Evolutionary conservation across 2,797 vertebrate genomes (phyloP), one percentile per base, ranked within the genome.

Genomic region (Enteromius paludinosus): DNA sequence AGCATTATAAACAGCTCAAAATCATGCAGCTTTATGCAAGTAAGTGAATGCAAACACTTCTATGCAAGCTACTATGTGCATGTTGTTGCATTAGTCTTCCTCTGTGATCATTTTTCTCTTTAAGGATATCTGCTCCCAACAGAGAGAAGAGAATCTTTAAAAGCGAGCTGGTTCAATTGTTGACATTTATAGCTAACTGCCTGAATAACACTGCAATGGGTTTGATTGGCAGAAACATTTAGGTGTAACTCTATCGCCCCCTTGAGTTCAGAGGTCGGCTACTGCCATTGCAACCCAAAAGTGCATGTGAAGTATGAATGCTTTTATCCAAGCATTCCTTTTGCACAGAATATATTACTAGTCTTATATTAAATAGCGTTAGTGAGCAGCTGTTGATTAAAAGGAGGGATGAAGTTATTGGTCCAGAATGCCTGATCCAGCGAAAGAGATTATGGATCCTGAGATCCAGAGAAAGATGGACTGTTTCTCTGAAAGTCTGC

Each of bases 181-280:
- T 38, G 49, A 35, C 12, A 73, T 73, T 56, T 56, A 56, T n/a
- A 56, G 12, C 49, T n/a, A 33, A 72, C 10, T 14, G 3, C 20
- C 47, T 54, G 12, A 45, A 45, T 12, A 23, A 23, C 43, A n/a
- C 5, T 18, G 38, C 20, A 35, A 15, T 20, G 18, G 35, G 18
- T 14, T 54, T 35, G 23, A 56, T 14, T 8, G 18, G 28, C 20
- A 7, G 18, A 49, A 15, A 73, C 18, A 5, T 74, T 74, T 74
- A n/a, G 38, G n/a, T 56, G 49, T 14, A 73, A 54, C 30, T 38
- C 49, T 56, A 56, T 56, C n/a, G 33, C 71, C 49, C 71, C 49
- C 49, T 38, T 35, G 5, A 73, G 70, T 52, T 73, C 49, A 74
- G 47, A 33, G 45, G 11, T 52, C 33, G n/a, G n/a, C 38, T 25